Conservation (phyloP, 1,140 invertebrate genomes). For the Ridgeia piscesae region DNA sequence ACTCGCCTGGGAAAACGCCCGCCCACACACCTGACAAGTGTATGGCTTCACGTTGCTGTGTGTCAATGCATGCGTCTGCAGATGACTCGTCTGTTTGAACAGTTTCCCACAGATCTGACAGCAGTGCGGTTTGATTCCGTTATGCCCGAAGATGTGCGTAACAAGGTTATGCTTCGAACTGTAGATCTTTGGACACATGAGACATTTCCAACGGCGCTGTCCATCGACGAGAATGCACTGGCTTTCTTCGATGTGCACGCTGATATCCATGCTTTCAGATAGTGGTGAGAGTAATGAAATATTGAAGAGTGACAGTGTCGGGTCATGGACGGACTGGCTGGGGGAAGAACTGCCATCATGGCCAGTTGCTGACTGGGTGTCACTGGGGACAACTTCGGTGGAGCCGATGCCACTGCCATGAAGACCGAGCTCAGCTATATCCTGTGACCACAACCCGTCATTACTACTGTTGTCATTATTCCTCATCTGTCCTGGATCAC, state of each 20-base stretch:
- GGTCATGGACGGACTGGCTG: neutral
- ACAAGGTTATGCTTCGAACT: conserved; percentile 42
- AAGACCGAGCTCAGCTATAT: neutral
- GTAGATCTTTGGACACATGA: conserved; percentile 30
- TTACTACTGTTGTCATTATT: neutral
- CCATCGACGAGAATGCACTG: conserved; percentile 28
- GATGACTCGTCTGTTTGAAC: conserved; percentile 49
- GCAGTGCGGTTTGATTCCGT: conserved; percentile 53
- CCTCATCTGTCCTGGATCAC: neutral
- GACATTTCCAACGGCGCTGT: conserved; percentile 27
- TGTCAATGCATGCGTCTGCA: conserved; percentile 56
- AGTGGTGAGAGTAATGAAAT: neutral
- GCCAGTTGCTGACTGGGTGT: neutral
- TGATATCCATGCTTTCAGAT: neutral
- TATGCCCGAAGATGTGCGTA: conserved; percentile 53
- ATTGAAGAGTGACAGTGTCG: neutral
- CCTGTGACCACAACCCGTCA: neutral
- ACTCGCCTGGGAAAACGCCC: conserved; percentile 57
- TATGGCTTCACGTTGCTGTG: conserved; percentile 55
- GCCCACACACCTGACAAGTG: conserved; percentile 47
- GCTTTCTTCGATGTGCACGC: conserved; percentile 23
- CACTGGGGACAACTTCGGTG: neutral
- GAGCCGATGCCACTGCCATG: neutral
- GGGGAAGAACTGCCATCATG: neutral
- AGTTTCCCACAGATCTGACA: conserved; percentile 55